Evolutionary conservation across 2,113 vertebrate genomes (phyloP), one percentile per base, ranked within the genome.

Genomic region (Terrapene triunguis): DNA sequence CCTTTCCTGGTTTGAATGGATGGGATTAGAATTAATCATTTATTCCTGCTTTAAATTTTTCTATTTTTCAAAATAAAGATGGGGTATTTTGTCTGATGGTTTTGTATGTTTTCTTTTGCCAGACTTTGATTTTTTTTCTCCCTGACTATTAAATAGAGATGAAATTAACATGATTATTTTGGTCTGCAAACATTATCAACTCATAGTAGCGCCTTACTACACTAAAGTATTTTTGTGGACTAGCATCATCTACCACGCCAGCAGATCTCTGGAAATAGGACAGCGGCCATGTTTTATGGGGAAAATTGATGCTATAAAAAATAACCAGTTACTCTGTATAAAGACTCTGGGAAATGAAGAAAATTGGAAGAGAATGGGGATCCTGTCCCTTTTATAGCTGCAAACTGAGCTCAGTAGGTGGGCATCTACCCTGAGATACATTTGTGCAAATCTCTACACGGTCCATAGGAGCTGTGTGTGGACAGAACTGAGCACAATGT

Each of bases 31-130:
- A 82, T 93, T 91, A 97, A 82, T 96, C 91, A 96, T 59, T 79
- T 69, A 4, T 69, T 69, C 65, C 32, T 10, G 8, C 84, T 55
- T 80, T n/a, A 48, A 19, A 69, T 69, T n/a, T 93, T 95, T 94
- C 94, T 88, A 90, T 95, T 76, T 38, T 85, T 51, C 92, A 95
- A 84, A 90, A 51, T 29, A 95, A 95, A 97, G 88, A 62, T 72
- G 91, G 84, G 38, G 38, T 32, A 89, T 54, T 94, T 69, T 89
- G 55, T 88, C 95, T 44, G 51, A 86, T 82, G 53, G 83, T 95
- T 88, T 89, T 82, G 6, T 74, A 47, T 89, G 95, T 69, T 95
- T 96, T 84, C 59, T 69, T 65, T 69, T 69, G 35, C 65, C 16
- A 69, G 65, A 38, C 14, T 69, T 69, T 38, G 65, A 38, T 69